Evolutionary conservation across 1,140 invertebrate species (phyloP), one percentile per base, ranked within the genome.

Genomic region (Oreohelix idahoensis): DNA sequence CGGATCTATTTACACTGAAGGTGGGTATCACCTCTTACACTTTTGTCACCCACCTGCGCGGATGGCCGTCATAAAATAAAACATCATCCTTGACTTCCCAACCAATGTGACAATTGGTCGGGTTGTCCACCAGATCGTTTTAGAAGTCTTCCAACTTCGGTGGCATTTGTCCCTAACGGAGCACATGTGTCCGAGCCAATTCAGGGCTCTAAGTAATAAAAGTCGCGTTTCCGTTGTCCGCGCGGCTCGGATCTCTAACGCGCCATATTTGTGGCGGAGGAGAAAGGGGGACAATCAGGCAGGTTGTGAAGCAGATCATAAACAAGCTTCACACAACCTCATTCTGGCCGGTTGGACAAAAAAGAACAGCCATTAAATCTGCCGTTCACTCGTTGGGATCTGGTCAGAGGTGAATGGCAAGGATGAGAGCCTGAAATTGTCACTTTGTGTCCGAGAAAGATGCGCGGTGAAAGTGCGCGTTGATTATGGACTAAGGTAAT

Each of bases 291-390:
- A 66, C 77, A 79, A 79, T 79, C 32, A 69, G 23, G 38, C 15
- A 45, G 58, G 5, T 38, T 23, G 53, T 17, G 36, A 4, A n/a
- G 53, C 0, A 69, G 1, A 69, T 53, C 77, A 38, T 79, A 69
- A 77, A 77, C 75, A 77, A 77, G 75, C n/a, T 51, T 66, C 17
- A 66, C 53, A 79, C 77, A 66, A 69, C 58, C 66, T 63, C 77
- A 69, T 79, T 79, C 42, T 32, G 53, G 1, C 13, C 5, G 58
- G 1, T 1, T 5, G 35, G 58, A 39, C 29, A 63, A 66, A 53
- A 53, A 76, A 53, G 20, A 32, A 23, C 74, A 45, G 74, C 74
- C 29, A 73, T 73, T 76, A 76, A 53, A 77, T 5, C 45, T 32
- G n/a, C n/a, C 32, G 45, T 15, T 36, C 45, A 17, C 29, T 53